Conservation (phyloP, 2,113 vertebrate genomes). For the Gopherus flavomarginatus region DNA sequence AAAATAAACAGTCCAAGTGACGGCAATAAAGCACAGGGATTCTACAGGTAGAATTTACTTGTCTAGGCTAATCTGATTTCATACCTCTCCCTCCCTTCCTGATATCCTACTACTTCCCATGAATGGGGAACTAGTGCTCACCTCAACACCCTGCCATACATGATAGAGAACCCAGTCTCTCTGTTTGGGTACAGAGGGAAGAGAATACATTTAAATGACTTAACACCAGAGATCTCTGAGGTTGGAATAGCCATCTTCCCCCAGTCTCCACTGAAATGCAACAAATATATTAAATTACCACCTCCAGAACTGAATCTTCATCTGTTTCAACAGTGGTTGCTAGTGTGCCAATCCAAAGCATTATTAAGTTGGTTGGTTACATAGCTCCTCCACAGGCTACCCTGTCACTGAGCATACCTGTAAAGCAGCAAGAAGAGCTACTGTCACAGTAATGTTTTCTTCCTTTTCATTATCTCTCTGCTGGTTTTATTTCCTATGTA, state of each 20-base stretch:
- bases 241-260: conserved; percentile 3
- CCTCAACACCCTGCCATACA: not conserved
- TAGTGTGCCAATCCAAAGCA: fast-evolving
- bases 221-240: not conserved
- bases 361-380: fast-evolving
- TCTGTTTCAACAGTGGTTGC: fast-evolving
- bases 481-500: not conserved
- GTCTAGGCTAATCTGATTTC: not conserved
- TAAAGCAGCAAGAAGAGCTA: not conserved
- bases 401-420: not conserved
- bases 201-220: conserved; percentile 24
- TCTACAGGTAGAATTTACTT: not conserved
- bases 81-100: not conserved
- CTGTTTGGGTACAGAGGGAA: not conserved
- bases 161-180: not conserved
- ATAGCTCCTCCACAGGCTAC: fast-evolving
- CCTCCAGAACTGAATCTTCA: fast-evolving
- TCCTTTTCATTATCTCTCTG: not conserved
- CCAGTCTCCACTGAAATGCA: conserved; percentile 6
- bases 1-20: not conserved
- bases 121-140: not conserved
- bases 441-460: not conserved
- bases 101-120: not conserved
- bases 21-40: not conserved
- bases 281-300: not conserved